These are phyloP conservation scores for Ophion slaviceki DNA, from an alignment of 2,888 invertebrate genomes.

Conservation along the genomic window DNA sequence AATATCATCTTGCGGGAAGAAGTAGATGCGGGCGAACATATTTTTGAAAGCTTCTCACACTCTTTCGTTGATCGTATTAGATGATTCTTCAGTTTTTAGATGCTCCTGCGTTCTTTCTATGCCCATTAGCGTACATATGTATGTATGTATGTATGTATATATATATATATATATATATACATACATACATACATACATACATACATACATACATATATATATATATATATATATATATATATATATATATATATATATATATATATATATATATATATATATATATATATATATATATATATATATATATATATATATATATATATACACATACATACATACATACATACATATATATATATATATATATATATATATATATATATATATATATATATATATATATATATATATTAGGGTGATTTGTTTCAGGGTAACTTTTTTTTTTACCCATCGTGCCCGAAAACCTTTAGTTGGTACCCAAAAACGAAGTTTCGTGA, in stretches of 20 bases:
- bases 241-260: background rate
- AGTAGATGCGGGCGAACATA: conserved; percentile 64
- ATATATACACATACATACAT: no score
- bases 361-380: background rate
- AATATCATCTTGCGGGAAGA: conserved; percentile 63
- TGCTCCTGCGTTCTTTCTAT: conserved; percentile 57
- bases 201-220: background rate
- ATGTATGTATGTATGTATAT: conserved; percentile 6
- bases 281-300: background rate
- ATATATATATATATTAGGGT: no score
- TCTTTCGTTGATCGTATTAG: conserved; percentile 57
- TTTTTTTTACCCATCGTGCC: no score
- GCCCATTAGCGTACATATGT: conserved; percentile 5
- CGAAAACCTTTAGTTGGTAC: no score
- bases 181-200: conserved; percentile 4
- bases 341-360: background rate
- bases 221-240: background rate
- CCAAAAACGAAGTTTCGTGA: no score
- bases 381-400: background rate
- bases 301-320: no score
- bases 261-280: background rate
- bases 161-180: background rate
- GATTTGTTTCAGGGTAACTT: no score
- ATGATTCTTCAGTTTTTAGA: conserved; percentile 61
- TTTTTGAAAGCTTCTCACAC: conserved; percentile 64